Conservation (phyloP, 2,797 vertebrate genomes). For the Calcarius lapponicus region DNA sequence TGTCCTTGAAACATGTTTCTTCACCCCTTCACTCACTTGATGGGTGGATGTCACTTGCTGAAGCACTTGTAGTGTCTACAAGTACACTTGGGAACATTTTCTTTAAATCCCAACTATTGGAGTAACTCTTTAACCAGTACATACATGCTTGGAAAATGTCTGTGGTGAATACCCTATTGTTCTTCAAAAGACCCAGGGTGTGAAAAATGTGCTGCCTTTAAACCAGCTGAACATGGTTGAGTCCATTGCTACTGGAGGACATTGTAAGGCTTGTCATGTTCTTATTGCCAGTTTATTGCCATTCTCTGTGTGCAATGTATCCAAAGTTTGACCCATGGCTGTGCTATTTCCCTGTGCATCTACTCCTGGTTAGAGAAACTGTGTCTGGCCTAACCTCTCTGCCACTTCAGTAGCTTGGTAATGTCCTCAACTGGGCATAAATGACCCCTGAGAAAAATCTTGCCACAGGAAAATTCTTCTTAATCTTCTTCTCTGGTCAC, state of each 20-base stretch:
- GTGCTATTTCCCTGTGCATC: neutral
- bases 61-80: neutral
- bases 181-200: neutral
- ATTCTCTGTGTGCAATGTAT: neutral
- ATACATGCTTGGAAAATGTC: neutral
- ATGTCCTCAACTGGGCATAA: neutral
- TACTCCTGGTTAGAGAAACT: neutral
- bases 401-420: neutral
- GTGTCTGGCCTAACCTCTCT: neutral
- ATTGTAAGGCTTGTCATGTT: neutral
- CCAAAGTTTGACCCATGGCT: neutral
- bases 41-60: neutral
- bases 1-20: neutral
- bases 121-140: neutral
- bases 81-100: neutral
- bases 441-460: neutral
- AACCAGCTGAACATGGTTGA: neutral
- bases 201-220: neutral
- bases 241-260: neutral
- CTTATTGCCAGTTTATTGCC: neutral
- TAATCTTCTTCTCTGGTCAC: neutral
- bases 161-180: neutral
- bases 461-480: neutral
- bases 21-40: neutral
- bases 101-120: neutral